Evolutionary conservation across 2,113 vertebrate genomes (phyloP).

Genomic region (Scartelaos histophorus): DNA sequence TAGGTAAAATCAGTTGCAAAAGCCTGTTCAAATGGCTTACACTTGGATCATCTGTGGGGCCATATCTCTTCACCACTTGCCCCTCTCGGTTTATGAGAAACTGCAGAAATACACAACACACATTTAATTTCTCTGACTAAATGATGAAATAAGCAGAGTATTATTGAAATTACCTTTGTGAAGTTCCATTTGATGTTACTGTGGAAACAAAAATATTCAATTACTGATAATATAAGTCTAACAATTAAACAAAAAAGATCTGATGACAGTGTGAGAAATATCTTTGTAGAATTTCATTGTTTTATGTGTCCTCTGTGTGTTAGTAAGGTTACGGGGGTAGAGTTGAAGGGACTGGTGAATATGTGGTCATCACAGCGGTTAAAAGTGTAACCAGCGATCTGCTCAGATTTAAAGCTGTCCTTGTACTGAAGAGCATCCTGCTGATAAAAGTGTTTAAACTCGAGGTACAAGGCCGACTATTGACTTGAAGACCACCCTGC

Average conservation of each 20-base stretch:
- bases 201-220: conserved; percentile 8
- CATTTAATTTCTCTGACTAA: neutral
- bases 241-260: neutral
- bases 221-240: neutral
- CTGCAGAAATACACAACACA: conserved; percentile 60
- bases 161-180: conserved; percentile 85
- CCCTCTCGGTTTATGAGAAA: conserved; percentile 92
- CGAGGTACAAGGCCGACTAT: no score
- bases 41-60: conserved; percentile 87
- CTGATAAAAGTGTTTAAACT: no score
- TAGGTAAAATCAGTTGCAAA: neutral
- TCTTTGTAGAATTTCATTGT: no score
- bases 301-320: no score
- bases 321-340: no score
- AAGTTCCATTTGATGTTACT: conserved; percentile 99
- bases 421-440: no score
- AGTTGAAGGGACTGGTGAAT: no score
- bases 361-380: no score
- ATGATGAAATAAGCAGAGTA: neutral
- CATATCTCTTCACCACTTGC: conserved; percentile 89
- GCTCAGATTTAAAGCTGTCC: no score
- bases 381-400: no score
- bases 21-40: conserved; percentile 74
- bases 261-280: no score
- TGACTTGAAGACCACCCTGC: no score